Conservation (phyloP, 2,797 vertebrate species). For the Enteromius trimaculatus region DNA sequence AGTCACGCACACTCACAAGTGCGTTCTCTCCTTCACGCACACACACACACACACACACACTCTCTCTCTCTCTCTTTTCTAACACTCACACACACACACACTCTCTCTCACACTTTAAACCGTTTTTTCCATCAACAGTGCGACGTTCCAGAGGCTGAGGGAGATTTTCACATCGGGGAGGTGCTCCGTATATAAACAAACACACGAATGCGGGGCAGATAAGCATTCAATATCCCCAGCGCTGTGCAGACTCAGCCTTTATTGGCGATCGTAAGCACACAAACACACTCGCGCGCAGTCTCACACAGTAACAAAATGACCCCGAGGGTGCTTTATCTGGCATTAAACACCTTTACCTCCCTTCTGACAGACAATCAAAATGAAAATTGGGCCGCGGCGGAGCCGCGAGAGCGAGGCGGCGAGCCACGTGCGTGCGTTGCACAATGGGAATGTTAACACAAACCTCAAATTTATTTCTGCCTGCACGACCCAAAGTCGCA, state of each 20-base stretch:
- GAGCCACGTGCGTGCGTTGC: constrained; percentile 50
- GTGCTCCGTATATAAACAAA: constrained; percentile 59
- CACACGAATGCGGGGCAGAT: constrained; percentile 59
- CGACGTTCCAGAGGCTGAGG: constrained; percentile 75
- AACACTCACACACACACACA: constrained; percentile 64
- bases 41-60: constrained; percentile 61
- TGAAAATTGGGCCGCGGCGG: constrained; percentile 71
- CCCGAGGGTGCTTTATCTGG: constrained; percentile 73
- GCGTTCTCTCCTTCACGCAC: constrained; percentile 44
- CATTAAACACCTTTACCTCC: constrained; percentile 78
- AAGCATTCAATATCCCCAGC: constrained; percentile 69
- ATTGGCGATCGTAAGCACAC: constrained; percentile 66
- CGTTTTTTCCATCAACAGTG: constrained; percentile 79
- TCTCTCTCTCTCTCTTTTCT: constrained; percentile 57
- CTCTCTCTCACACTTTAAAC: constrained; percentile 65
- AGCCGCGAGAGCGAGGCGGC: constrained; percentile 54
- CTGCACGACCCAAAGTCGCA: constrained; percentile 66
- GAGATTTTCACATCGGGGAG: constrained; percentile 80
- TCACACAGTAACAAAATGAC: constrained; percentile 55
- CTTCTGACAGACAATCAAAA: constrained; percentile 78
- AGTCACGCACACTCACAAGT: constrained; percentile 57
- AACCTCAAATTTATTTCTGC: constrained; percentile 74
- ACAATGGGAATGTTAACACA: constrained; percentile 74
- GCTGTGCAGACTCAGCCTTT: constrained; percentile 64
- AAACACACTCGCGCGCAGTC: constrained; percentile 40